Percentiles rank a stretch among this genome's conserved stretches.
phyloP scores from a whole-genome alignment of 2,888 invertebrate species.

The Gari tellinella region DNA sequence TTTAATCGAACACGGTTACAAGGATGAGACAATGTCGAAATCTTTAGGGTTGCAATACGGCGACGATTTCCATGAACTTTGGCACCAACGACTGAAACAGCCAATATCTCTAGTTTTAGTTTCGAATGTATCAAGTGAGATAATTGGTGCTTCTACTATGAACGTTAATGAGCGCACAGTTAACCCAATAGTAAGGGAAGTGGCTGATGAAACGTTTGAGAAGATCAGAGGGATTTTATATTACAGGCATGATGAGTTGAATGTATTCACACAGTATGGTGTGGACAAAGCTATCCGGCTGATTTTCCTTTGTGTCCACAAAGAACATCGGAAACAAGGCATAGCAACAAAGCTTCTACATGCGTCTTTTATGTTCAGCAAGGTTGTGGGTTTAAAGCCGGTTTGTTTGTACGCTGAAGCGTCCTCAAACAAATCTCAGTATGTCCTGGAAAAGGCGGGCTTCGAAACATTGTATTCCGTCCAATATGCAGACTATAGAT shows the following conservation, averaged over 20 bases:
- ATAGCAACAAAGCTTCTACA: constrained; percentile 24
- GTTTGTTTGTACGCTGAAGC: constrained; percentile 26
- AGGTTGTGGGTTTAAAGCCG: constrained; percentile 8
- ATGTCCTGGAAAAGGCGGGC: constrained; percentile 23
- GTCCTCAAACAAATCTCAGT: constrained; percentile 19
- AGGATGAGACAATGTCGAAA: constrained; percentile 22
- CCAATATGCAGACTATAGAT: constrained; percentile 22
- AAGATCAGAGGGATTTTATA: too few relatives aligned
- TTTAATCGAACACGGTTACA: constrained; percentile 3
- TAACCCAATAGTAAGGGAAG: not conserved
- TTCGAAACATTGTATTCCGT: constrained; percentile 25
- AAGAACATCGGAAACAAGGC: constrained; percentile 18
- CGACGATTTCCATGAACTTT: not conserved
- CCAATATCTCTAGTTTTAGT: constrained; percentile 25
- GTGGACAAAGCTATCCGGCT: constrained; percentile 19
- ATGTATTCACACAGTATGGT: constrained; percentile 19
- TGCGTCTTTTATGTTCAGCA: constrained; percentile 19
- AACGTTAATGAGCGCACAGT: not conserved
- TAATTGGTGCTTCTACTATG: constrained; percentile 27
- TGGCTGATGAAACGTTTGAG: too few relatives aligned
- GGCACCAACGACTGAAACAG: not conserved
- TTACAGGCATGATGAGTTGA: constrained; percentile 24
- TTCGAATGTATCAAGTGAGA: constrained; percentile 10
- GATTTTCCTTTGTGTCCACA: constrained; percentile 11
- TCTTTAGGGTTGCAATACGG: constrained; percentile 15